Evolutionary conservation across 2,113 vertebrate genomes (phyloP).

Genomic region (Pagrus major): DNA sequence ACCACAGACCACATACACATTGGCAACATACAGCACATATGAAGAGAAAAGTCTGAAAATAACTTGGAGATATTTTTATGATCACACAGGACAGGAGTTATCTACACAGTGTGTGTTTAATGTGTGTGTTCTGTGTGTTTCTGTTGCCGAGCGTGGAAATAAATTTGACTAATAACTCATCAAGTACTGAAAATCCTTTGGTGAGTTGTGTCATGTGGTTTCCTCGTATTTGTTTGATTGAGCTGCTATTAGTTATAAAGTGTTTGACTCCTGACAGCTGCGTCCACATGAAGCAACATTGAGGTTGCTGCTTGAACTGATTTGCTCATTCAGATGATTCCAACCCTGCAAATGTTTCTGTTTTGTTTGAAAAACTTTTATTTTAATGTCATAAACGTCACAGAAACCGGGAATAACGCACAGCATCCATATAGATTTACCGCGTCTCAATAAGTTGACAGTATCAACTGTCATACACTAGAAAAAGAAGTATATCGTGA

Average conservation of each 20-base stretch:
- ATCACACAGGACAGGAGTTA: conserved; percentile 49
- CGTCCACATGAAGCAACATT: background rate
- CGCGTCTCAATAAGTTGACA: too few relatives aligned
- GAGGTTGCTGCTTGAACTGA: background rate
- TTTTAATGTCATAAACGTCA: background rate
- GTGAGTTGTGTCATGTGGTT: conserved; percentile 4
- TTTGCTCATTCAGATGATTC: background rate
- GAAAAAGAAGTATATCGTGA: background rate
- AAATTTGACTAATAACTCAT: background rate
- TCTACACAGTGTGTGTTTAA: conserved; percentile 44
- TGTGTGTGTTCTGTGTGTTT: conserved; percentile 22
- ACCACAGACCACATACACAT: conserved; percentile 75
- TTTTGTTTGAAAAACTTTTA: background rate
- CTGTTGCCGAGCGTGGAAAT: conserved; percentile 12
- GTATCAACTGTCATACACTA: background rate
- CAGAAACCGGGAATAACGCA: background rate
- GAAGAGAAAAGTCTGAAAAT: conserved; percentile 72
- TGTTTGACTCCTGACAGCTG: background rate
- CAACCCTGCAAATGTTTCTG: background rate
- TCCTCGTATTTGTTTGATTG: conserved; percentile 1
- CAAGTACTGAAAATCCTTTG: background rate
- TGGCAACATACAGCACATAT: conserved; percentile 72
- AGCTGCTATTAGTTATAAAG: background rate
- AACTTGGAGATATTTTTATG: conserved; percentile 64
- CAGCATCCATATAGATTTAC: background rate